Evolutionary conservation across 2,113 vertebrate species (phyloP).

Genomic region (Cephalopterus ornatus): DNA sequence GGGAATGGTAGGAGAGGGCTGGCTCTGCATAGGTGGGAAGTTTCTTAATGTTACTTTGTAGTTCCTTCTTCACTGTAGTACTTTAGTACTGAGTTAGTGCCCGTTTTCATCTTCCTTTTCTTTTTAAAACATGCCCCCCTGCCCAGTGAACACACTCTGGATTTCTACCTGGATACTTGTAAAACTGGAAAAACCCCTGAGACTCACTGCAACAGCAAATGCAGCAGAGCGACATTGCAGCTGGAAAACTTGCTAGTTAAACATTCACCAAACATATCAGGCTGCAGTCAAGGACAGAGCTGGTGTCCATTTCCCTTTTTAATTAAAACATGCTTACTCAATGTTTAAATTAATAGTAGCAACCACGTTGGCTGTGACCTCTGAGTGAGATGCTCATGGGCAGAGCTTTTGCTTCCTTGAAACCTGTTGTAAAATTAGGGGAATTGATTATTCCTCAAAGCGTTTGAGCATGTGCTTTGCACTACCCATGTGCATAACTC

Average conservation of each 20-base stretch:
- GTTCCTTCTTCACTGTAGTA: background rate
- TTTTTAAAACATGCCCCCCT: background rate
- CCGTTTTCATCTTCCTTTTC: background rate
- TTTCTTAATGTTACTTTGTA: background rate
- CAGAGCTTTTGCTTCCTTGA: background rate
- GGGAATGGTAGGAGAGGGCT: background rate
- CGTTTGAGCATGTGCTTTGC: background rate
- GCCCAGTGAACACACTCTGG: background rate
- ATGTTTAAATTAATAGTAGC: background rate
- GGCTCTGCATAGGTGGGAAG: background rate
- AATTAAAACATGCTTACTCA: background rate
- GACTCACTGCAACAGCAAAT: background rate
- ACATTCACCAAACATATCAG: background rate
- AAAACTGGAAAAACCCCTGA: background rate
- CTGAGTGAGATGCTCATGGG: background rate
- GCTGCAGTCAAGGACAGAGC: background rate
- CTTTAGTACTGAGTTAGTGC: background rate
- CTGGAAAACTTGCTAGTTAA: background rate
- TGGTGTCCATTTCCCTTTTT: background rate
- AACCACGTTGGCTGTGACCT: background rate
- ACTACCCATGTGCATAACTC: background rate
- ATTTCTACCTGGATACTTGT: background rate
- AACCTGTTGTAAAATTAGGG: background rate
- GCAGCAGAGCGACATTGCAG: rapidly evolving
- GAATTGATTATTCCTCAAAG: background rate